phyloP scores from a whole-genome alignment of 1,140 invertebrate genomes.

The Cecropterus lyciades region DNA sequence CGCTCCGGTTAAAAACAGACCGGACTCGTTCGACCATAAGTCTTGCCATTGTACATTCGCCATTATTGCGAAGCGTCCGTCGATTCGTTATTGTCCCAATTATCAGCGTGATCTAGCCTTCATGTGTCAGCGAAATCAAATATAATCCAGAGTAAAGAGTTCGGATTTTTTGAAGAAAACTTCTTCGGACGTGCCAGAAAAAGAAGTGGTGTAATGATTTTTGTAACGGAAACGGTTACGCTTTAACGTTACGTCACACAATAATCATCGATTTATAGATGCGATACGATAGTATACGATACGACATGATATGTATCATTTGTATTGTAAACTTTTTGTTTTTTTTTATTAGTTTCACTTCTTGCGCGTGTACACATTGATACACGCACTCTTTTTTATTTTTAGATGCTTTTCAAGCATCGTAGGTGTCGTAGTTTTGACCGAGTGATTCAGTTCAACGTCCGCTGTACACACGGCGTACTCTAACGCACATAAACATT shows the following conservation, averaged over 20 bases:
- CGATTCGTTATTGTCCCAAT: conserved; percentile 30
- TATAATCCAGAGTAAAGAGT: conserved; percentile 18
- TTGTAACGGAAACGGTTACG: too few relatives aligned
- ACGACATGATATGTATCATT: too few relatives aligned
- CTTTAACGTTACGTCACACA: too few relatives aligned
- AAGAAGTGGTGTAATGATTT: too few relatives aligned
- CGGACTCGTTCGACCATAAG: conserved; percentile 24
- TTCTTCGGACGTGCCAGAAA: too few relatives aligned
- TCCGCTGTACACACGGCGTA: conserved; percentile 27
- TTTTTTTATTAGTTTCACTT: too few relatives aligned
- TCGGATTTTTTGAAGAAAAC: neutral
- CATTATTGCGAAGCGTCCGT: conserved; percentile 28
- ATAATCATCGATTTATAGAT: too few relatives aligned
- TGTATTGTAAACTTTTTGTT: too few relatives aligned
- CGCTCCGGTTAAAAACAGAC: conserved; percentile 6
- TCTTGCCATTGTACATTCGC: conserved; percentile 28
- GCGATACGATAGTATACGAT: too few relatives aligned
- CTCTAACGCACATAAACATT: conserved; percentile 30
- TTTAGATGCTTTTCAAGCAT: conserved; percentile 25
- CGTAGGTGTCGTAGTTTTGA: conserved; percentile 23
- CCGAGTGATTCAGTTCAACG: conserved; percentile 35
- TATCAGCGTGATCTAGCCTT: conserved; percentile 23
- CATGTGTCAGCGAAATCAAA: conserved; percentile 20
- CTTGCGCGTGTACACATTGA: too few relatives aligned
- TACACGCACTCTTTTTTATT: conserved; percentile 14